phyloP scores from a whole-genome alignment of 2,113 vertebrate genomes.

The Eudyptes chrysolophus region DNA sequence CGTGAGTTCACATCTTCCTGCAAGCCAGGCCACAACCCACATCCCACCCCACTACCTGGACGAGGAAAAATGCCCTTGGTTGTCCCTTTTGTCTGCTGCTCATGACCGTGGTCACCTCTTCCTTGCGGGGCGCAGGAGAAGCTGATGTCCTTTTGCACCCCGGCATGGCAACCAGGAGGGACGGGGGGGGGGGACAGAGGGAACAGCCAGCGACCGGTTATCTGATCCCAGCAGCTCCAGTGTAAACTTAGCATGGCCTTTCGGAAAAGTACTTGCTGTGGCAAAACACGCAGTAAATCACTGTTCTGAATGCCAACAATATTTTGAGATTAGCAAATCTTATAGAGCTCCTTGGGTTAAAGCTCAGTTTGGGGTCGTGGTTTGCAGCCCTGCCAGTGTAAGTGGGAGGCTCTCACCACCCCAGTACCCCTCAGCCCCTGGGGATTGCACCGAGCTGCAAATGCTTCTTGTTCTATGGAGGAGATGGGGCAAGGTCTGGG shows the following conservation, averaged over 20 bases:
- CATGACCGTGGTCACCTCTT: accelerated
- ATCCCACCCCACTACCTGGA: background rate
- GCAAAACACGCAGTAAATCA: constrained; percentile 44
- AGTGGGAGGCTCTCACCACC: background rate
- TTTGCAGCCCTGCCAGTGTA: background rate
- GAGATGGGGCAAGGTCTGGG: background rate
- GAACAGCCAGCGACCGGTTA: background rate
- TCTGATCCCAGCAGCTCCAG: constrained; percentile 7
- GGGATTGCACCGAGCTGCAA: background rate
- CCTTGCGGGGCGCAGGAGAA: background rate
- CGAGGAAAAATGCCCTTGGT: accelerated
- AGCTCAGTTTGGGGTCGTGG: background rate
- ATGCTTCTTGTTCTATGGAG: background rate
- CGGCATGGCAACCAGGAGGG: background rate
- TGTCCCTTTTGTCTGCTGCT: background rate
- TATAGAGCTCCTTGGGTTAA: background rate
- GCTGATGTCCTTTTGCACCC: background rate
- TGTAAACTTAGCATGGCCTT: constrained; percentile 74
- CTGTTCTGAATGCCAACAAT: constrained; percentile 55
- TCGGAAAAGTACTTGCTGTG: constrained; percentile 40
- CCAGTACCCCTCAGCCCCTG: accelerated
- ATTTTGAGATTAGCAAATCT: constrained; percentile 58
- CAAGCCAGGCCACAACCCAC: background rate
- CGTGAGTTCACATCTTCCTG: background rate
- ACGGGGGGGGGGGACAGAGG: accelerated